Base-by-base conservation (phyloP, 2,888 invertebrate genomes). In the Alloscopus bannaensis region DNA sequence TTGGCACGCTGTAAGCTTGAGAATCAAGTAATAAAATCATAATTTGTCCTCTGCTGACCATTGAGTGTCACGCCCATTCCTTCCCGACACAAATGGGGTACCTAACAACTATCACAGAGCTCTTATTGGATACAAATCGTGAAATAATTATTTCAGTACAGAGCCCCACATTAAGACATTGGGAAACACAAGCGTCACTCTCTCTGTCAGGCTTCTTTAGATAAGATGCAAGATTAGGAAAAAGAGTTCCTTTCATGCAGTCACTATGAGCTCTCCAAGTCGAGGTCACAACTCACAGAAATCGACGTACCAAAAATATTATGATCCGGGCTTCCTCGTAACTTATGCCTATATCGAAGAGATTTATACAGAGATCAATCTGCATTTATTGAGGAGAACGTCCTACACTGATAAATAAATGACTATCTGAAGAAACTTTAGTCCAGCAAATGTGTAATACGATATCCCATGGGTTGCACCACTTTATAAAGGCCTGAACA, bases 21-120 rank as follows among this genome's bases (percentile, higher is more conserved):
- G n/a, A n/a, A n/a, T n/a, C n/a, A n/a, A n/a, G n/a, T n/a, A n/a
- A n/a, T n/a, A n/a, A n/a, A n/a, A 45, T 57, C 22, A n/a, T 45
- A 59, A 50, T 36, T 71, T 71, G 62, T 71, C 50, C 26, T 52
- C 36, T 1, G 24, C n/a, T 47, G 71, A 42, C 29, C 42, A 47
- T 62, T 52, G 29, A 40, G 22, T 52, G 52, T 36, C 72, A 72
- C 72, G 55, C 72, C 72, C 72, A 72, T 62, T 57, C 31, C 36
- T 26, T 55, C 31, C 57, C 22, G 18, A 42, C 22, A 13, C 18
- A 69, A 13, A 52, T n/a, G 29, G 18, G 22, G 22, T 20, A 20
- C 11, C 26, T 52, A 20, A 29, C 31, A 50, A 50, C 1, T n/a
- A n/a, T n/a, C n/a, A n/a, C n/a, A n/a, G n/a, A n/a, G n/a, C n/a